phyloP scores from a whole-genome alignment of 2,888 invertebrate genomes.

The Ecliptopera silaceata region DNA sequence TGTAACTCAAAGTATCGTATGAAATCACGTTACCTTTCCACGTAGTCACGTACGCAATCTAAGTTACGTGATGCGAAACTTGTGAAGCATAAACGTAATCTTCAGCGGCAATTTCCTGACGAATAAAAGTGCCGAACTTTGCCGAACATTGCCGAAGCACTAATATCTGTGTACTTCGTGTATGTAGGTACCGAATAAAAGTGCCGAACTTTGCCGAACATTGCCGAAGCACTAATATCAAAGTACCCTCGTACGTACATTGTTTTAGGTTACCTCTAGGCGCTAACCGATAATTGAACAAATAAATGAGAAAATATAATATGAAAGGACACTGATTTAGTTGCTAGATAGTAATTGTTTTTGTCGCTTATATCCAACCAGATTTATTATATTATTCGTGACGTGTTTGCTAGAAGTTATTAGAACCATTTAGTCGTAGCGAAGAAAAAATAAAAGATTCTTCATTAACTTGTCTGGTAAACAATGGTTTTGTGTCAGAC shows the following conservation, averaged over 20 bases:
- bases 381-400: too few relatives aligned
- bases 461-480: too few relatives aligned
- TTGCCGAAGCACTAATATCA: constrained; percentile 26
- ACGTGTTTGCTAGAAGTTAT: too few relatives aligned
- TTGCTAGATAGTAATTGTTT: too few relatives aligned
- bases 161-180: constrained; percentile 25
- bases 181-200: too few relatives aligned
- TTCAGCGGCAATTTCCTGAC: constrained; percentile 30
- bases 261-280: constrained; percentile 9
- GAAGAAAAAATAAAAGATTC: too few relatives aligned
- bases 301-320: neutral
- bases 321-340: neutral
- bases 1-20: constrained; percentile 8
- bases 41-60: constrained; percentile 34
- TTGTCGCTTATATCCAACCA: neutral
- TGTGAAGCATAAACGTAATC: constrained; percentile 34
- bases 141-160: constrained; percentile 21
- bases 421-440: too few relatives aligned
- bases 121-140: constrained; percentile 25
- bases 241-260: constrained; percentile 13
- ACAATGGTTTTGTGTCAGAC: too few relatives aligned
- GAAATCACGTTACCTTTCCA: constrained; percentile 26
- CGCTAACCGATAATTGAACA: neutral
- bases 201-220: constrained; percentile 22
- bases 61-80: constrained; percentile 30